Conservation (phyloP, 1,140 invertebrate genomes). For the Subanguina moxae region DNA sequence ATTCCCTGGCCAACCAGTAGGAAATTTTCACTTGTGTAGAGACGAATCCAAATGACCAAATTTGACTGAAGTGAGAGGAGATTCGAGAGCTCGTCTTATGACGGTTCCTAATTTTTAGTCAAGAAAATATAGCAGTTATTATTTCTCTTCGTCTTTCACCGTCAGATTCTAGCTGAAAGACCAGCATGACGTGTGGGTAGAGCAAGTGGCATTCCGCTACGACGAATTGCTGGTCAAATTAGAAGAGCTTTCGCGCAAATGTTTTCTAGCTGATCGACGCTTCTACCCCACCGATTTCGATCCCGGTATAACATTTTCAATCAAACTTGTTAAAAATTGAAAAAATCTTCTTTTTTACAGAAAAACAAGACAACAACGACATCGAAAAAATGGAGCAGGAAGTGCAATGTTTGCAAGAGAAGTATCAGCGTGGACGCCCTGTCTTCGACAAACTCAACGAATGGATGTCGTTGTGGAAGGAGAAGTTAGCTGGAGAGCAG, state of each 20-base stretch:
- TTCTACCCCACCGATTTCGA: slow-evolving; percentile 2
- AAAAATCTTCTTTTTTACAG: slow-evolving; percentile 11
- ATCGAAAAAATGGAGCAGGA: slow-evolving; percentile 14
- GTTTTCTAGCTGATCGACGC: slow-evolving; percentile 8
- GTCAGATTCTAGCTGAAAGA: slow-evolving; percentile 16
- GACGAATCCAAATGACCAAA: no score
- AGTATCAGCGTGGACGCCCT: slow-evolving; percentile 13
- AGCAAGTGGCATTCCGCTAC: slow-evolving; percentile 24
- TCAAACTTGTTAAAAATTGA: no score
- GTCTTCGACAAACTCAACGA: slow-evolving; percentile 19
- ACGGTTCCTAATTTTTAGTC: no score
- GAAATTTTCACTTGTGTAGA: no score
- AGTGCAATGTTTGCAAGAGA: background rate
- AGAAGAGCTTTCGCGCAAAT: slow-evolving; percentile 15
- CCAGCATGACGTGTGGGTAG: slow-evolving; percentile 17
- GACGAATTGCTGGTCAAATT: slow-evolving; percentile 21
- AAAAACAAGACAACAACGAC: background rate
- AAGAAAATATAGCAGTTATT: no score
- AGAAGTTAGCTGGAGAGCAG: slow-evolving; percentile 17
- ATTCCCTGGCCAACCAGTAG: no score
- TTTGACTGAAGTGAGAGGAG: no score
- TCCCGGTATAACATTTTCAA: background rate
- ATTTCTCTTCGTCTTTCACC: no score
- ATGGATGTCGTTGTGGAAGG: slow-evolving; percentile 22
- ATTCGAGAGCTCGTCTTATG: no score